Base-by-base conservation (phyloP, 2,888 invertebrate genomes). In the Drosophila kokeensis region DNA sequence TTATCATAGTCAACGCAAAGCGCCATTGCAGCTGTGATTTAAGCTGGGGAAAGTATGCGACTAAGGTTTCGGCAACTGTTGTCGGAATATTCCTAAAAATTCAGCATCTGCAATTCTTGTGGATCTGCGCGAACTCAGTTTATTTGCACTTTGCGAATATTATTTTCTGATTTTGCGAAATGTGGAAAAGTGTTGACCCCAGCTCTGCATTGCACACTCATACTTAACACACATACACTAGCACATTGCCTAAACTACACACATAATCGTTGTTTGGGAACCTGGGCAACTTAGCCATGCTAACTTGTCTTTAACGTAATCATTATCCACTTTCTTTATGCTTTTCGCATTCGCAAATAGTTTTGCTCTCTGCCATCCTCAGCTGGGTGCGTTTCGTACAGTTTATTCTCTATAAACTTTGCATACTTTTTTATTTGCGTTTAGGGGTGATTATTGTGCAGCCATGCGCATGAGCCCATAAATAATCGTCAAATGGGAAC, bases 91-190 rank as follows among this genome's bases (percentile, higher is more conserved):
- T 55, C 11, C 2, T 24, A n/a, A 2, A 42, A 8, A 10, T 15
- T 10, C 30, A 1, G 21, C 49, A 36, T n/a, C 36, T 58, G 36
- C 24, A 18, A 34, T 60, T 52, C 45, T 45, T 18, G n/a, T 7
- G 24, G n/a, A 30, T 59, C 34, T 48, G 50, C 34, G 50, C 32
- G 45, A 64, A 49, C 70, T 80, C 70, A 73, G 69, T 78, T 68
- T 50, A 69, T 69, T 73, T 79, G 58, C 66, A 21, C 53, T 8
- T 10, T 69, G 70, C 64, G 76, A 75, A 78, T 78, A 73, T 64
- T 78, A 68, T 68, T 67, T 61, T 67, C 69, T 69, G 73, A 78
- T 78, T 78, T 78, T 65, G 69, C 69, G 69, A 73, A 75, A 60
- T 76, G 54, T 67, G 63, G 32, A 71, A 73, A 60, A 76, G 54